These are phyloP conservation scores for Clarias magur DNA, from an alignment of 2,113 vertebrate genomes.

Conservation along the genomic window DNA sequence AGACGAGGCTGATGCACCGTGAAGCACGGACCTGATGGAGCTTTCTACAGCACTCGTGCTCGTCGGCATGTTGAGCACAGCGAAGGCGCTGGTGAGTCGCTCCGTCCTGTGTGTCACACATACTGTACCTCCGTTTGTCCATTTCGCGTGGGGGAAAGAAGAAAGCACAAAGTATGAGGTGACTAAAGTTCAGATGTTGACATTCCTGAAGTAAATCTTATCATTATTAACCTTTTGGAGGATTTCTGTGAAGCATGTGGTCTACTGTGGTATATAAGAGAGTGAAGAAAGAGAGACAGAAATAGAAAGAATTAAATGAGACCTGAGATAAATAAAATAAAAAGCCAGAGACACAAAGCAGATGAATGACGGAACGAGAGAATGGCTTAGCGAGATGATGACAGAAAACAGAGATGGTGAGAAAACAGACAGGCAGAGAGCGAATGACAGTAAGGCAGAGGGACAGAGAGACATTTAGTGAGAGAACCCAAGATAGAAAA, in stretches of 20 bases:
- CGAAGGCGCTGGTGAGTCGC: constrained; percentile 69
- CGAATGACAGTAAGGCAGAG: neutral
- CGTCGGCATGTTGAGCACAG: constrained; percentile 57
- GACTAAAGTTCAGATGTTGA: neutral
- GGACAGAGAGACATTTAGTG: neutral
- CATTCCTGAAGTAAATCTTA: neutral
- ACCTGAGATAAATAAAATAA: neutral
- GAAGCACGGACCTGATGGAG: constrained; percentile 54
- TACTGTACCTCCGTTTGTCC: too few relatives aligned
- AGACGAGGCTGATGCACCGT: constrained; percentile 4
- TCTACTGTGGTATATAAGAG: neutral
- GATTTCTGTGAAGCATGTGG: neutral
- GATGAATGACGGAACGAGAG: neutral
- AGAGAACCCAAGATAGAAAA: neutral
- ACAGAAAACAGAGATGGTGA: neutral
- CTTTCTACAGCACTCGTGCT: constrained; percentile 54
- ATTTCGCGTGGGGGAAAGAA: neutral
- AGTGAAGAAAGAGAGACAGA: too few relatives aligned
- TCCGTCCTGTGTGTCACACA: neutral
- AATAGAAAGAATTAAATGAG: neutral
- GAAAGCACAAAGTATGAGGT: neutral
- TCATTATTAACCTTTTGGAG: neutral
- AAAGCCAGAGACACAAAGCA: neutral
- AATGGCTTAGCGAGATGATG: too few relatives aligned
- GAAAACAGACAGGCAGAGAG: neutral